These are phyloP conservation scores for Tanytarsus gracilentus DNA, from an alignment of 2,888 invertebrate genomes.

Conservation along the genomic window DNA sequence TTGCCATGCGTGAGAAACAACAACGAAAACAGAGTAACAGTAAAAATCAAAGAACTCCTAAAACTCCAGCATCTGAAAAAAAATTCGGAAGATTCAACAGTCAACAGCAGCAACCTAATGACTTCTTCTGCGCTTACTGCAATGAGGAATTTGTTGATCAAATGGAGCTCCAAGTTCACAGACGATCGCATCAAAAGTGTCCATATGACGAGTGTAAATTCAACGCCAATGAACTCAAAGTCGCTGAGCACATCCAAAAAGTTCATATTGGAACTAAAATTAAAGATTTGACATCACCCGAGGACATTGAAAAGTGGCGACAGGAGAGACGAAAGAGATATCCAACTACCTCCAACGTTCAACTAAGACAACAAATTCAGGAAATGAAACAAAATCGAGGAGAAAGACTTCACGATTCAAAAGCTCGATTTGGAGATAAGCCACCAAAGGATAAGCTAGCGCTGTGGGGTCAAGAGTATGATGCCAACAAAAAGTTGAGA, in stretches of 20 bases:
- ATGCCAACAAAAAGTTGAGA: constrained; percentile 29
- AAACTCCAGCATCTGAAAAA: not conserved
- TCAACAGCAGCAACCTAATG: too few species aligned
- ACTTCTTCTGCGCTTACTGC: constrained; percentile 15
- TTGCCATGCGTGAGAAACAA: not conserved
- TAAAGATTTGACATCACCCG: constrained; percentile 62
- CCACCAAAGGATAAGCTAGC: too few species aligned
- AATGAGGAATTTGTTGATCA: not conserved
- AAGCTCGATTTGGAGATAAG: constrained; percentile 42
- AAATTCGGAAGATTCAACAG: not conserved
- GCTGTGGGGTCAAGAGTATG: constrained; percentile 15
- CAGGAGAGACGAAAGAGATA: constrained; percentile 70
- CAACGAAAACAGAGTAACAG: not conserved
- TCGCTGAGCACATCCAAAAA: constrained; percentile 11
- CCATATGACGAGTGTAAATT: constrained; percentile 22
- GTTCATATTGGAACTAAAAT: constrained; percentile 46
- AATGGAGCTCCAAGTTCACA: constrained; percentile 10
- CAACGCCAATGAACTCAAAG: not conserved
- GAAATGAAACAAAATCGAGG: constrained; percentile 64
- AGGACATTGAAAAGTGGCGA: constrained; percentile 77
- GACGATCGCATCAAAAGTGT: constrained; percentile 7
- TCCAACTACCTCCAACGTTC: constrained; percentile 62
- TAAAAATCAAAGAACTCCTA: not conserved
- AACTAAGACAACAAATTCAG: constrained; percentile 51
- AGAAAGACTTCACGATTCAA: constrained; percentile 53